Evolutionary conservation across 2,113 vertebrate genomes (phyloP).

Genomic region (Gambusia affinis): DNA sequence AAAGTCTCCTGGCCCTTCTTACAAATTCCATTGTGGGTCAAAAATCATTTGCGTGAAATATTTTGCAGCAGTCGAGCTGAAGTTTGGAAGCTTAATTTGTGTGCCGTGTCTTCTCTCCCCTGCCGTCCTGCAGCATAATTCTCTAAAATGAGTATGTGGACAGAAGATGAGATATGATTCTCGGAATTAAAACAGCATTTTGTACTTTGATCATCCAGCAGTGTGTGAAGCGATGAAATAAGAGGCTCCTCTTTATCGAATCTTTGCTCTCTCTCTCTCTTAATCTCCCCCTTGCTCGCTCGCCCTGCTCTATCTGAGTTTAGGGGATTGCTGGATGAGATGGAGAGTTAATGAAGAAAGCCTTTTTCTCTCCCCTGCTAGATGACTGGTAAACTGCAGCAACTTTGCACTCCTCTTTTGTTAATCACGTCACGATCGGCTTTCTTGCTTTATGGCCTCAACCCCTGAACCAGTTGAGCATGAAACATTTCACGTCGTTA

Average conservation of each 20-base stretch:
- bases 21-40: constrained; percentile 4
- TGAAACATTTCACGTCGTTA: constrained; percentile 55
- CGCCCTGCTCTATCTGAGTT: constrained; percentile 53
- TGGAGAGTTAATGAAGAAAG: constrained; percentile 73
- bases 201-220: constrained; percentile 74
- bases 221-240: constrained; percentile 66
- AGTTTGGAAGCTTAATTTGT: not conserved
- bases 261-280: constrained; percentile 51
- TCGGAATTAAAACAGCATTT: constrained; percentile 79
- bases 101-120: constrained; percentile 23
- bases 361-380: constrained; percentile 34
- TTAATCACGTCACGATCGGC: constrained; percentile 52
- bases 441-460: constrained; percentile 48
- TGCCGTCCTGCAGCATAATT: constrained; percentile 63
- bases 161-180: constrained; percentile 75
- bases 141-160: constrained; percentile 76
- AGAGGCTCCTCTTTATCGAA: constrained; percentile 65
- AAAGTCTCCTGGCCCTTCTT: not conserved
- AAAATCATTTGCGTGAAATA: not conserved
- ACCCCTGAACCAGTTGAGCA: constrained; percentile 48
- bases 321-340: constrained; percentile 61
- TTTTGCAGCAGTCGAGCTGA: not conserved
- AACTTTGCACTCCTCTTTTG: constrained; percentile 56
- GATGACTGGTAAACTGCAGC: constrained; percentile 52
- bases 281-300: constrained; percentile 60